Base-by-base conservation (phyloP, 2,888 invertebrate species). In the Falcaria lacertinaria region DNA sequence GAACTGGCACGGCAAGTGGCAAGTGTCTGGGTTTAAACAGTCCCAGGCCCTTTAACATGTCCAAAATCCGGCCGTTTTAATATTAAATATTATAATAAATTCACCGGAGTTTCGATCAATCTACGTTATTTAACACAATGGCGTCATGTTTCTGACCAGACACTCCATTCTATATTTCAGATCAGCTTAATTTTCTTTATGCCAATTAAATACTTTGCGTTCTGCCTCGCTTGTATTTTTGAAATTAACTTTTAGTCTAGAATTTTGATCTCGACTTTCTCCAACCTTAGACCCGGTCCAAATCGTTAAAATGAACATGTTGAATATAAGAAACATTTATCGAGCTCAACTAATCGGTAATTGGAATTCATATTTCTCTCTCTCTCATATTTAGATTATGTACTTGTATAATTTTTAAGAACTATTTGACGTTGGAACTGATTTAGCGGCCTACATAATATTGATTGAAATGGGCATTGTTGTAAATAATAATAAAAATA, bases 201-300 rank as follows among this genome's bases (percentile, higher is more conserved):
- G 13, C 36, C 36, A 14, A 19, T 22, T 36, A 36, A 36, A 19
- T 36, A n/a, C 13, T 11, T n/a, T 13, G 13, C 15, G 19, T n/a
- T 19, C 36, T 19, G 17, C 19, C 5, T n/a, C 36, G 33, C 45
- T 48, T 28, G 41, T 43, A 46, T 47, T 57, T 57, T 63, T 60
- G 50, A 50, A 48, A 40, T 47, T 42, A 35, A 43, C 59, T 63
- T 61, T 55, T 53, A 60, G 56, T 7, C 22, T 41, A 48, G 45
- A 47, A 54, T 57, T 53, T 57, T 53, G 49, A 48, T 53, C 51
- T 58, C 48, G 43, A 64, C 63, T 64, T 64, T 64, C 63, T 55
- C 62, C 35, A 25, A 41, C 28, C 45, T 36, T 52, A 22, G 8
- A 7, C 13, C 58, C 52, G 56, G 48, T 58, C 42, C 34, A 38